A percentile compares a stretch with the other conserved stretches of the same genome.
Conservation (phyloP, 2,888 invertebrate genomes). For the Tipula unca region DNA sequence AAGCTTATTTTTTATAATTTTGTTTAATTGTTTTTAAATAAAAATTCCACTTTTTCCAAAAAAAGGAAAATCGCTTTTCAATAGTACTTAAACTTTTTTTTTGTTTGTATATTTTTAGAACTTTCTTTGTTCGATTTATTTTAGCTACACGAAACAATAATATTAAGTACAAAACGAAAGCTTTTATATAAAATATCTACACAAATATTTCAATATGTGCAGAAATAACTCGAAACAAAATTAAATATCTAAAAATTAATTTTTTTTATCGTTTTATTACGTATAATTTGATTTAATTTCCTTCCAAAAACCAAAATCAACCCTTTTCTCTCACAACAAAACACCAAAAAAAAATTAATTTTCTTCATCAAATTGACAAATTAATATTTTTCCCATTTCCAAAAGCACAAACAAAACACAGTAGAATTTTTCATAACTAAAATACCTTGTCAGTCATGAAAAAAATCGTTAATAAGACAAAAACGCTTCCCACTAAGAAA, state of each 20-base stretch:
- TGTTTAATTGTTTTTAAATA: neutral
- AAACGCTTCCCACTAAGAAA: neutral
- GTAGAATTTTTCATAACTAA: neutral
- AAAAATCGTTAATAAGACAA: neutral
- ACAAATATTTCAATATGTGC: neutral
- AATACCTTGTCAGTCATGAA: neutral
- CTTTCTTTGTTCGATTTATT: neutral
- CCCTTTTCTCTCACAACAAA: neutral
- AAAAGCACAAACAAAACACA: neutral
- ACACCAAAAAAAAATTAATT: neutral
- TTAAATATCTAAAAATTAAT: neutral
- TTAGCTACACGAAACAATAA: neutral
- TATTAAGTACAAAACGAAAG: neutral
- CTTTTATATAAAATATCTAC: no score
- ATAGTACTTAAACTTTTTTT: neutral
- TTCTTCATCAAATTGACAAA: neutral
- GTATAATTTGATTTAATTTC: neutral
- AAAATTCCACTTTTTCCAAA: neutral
- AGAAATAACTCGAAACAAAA: neutral
- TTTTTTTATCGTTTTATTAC: neutral
- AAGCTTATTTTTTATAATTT: neutral
- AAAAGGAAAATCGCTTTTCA: neutral
- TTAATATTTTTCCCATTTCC: neutral
- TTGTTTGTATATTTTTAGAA: neutral
- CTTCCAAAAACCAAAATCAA: neutral